Conservation (phyloP, 2,113 vertebrate genomes). For the Odocoileus virginianus region DNA sequence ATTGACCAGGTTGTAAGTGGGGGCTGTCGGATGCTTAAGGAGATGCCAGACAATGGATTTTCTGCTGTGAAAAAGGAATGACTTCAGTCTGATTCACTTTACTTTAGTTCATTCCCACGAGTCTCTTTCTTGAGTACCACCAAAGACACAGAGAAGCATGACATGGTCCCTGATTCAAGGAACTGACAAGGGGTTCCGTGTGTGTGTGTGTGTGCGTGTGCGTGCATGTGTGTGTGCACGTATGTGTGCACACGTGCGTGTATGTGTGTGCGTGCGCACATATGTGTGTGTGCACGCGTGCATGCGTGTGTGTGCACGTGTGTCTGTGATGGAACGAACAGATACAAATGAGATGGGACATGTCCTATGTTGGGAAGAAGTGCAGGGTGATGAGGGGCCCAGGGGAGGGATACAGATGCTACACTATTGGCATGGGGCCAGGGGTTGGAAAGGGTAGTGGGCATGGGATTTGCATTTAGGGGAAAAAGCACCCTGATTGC, state of each 20-base stretch:
- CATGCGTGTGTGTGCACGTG: background rate
- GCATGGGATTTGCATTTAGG: background rate
- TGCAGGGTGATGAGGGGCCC: background rate
- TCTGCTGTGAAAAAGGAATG: background rate
- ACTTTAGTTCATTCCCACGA: background rate
- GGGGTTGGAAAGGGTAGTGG: rapidly evolving
- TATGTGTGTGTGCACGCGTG: no score
- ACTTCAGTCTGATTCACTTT: background rate
- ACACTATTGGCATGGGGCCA: background rate
- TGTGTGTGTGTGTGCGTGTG: no score
- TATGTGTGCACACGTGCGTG: no score
- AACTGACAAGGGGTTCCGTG: background rate
- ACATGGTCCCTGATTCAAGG: background rate
- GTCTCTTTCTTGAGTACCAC: background rate
- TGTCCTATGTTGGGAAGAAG: background rate
- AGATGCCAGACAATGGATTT: background rate
- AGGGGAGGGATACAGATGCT: background rate
- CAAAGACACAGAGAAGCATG: background rate
- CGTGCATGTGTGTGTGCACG: background rate
- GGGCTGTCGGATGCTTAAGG: conserved; percentile 28
- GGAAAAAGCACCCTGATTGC: background rate
- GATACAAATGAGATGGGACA: background rate
- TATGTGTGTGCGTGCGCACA: no score
- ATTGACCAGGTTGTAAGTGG: conserved; percentile 47
- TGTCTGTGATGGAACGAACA: background rate